Conservation (phyloP, 2,113 vertebrate species). For the Crypturellus undulatus region DNA sequence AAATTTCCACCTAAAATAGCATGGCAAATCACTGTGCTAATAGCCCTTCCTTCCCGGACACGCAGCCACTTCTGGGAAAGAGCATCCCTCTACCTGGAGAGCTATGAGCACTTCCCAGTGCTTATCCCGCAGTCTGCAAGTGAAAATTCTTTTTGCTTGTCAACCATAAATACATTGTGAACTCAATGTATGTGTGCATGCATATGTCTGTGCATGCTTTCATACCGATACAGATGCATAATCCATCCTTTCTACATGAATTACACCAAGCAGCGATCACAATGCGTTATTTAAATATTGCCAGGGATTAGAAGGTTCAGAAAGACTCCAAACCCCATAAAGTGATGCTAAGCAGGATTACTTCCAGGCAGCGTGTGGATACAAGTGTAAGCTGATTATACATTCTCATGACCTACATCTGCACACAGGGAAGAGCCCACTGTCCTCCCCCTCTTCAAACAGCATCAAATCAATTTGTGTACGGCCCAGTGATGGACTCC, state of each 20-base stretch:
- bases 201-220: neutral
- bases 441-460: neutral
- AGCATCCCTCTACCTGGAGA: neutral
- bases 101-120: neutral
- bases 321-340: conserved; percentile 68
- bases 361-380: conserved; percentile 58
- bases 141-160: neutral
- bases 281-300: conserved; percentile 66
- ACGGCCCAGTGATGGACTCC: conserved; percentile 19
- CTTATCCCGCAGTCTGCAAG: neutral
- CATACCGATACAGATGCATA: neutral
- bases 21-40: neutral
- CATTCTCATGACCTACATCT: conserved; percentile 70
- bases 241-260: conserved; percentile 21
- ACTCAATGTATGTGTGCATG: too few species aligned
- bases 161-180: neutral
- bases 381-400: conserved; percentile 73
- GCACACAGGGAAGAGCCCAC: conserved; percentile 43
- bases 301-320: conserved; percentile 59
- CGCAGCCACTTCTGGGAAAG: neutral
- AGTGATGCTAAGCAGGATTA: conserved; percentile 77
- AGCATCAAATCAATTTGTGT: conserved; percentile 47
- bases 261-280: conserved; percentile 52
- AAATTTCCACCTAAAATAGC: neutral
- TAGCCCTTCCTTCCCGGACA: neutral